Percentiles rank a stretch among this genome's conserved stretches.
Conservation (phyloP, 1,140 invertebrate genomes). For the Coptotermes formosanus region DNA sequence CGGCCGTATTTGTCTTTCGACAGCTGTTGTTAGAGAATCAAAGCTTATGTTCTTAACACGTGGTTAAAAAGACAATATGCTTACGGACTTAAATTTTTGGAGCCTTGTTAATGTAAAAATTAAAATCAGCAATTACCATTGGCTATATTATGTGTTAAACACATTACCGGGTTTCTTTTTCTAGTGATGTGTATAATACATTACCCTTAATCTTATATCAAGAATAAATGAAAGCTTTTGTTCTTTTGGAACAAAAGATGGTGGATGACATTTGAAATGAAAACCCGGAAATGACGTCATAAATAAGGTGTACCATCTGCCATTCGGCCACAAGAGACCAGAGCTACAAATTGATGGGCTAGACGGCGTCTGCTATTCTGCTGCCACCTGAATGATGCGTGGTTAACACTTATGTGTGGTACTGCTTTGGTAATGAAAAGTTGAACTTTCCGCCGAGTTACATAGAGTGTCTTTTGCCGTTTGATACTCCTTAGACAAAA, state of each 20-base stretch:
- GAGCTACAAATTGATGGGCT: background rate
- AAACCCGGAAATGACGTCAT: background rate
- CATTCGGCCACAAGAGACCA: background rate
- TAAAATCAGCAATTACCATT: too few relatives aligned
- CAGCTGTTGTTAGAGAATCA: too few relatives aligned
- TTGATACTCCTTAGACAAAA: too few relatives aligned
- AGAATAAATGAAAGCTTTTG: background rate
- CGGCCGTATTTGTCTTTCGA: too few relatives aligned
- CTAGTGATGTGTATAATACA: background rate
- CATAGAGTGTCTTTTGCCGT: too few relatives aligned
- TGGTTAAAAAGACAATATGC: too few relatives aligned
- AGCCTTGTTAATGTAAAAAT: too few relatives aligned
- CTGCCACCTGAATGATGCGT: background rate
- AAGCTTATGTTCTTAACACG: too few relatives aligned
- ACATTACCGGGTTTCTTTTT: background rate
- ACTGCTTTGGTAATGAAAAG: background rate
- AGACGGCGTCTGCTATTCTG: background rate
- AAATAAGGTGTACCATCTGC: background rate
- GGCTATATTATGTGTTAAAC: too few relatives aligned
- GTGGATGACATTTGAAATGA: background rate
- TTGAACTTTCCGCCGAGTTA: too few relatives aligned
- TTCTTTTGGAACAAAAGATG: background rate
- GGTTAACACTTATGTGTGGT: background rate
- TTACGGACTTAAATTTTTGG: too few relatives aligned
- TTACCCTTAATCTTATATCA: background rate